Conservation (phyloP, 2,113 vertebrate species). For the Sapajus apella region DNA sequence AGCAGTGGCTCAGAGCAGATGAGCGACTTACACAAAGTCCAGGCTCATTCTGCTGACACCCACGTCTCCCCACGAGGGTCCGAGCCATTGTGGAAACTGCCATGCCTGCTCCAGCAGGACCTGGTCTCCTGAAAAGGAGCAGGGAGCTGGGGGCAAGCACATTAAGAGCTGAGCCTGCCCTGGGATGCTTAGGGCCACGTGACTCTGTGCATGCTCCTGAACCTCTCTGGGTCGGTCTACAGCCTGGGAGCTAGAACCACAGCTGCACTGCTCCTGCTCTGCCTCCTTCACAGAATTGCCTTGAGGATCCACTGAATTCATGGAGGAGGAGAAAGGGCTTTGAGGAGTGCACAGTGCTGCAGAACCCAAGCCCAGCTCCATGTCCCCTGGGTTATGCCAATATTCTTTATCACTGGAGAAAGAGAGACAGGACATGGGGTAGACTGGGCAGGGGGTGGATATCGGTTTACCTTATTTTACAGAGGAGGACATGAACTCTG, state of each 20-base stretch:
- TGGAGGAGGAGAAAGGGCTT: not conserved
- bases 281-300: not conserved
- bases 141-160: no score
- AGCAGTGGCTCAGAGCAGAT: not conserved
- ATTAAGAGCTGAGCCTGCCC: not conserved
- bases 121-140: not conserved
- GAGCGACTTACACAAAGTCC: not conserved
- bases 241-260: not conserved
- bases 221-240: accelerated
- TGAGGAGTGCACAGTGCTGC: not conserved
- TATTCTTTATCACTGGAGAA: not conserved
- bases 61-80: not conserved
- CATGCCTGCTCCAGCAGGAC: not conserved
- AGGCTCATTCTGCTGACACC: not conserved
- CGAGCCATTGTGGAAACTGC: not conserved
- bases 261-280: not conserved
- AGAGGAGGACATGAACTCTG: not conserved
- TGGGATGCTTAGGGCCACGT: not conserved
- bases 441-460: accelerated
- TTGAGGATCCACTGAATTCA: not conserved
- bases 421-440: not conserved
- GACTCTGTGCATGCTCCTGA: accelerated
- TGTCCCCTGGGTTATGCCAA: not conserved
- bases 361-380: not conserved
- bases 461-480: not conserved